Evolutionary conservation across 2,113 vertebrate genomes (phyloP), one percentile per base, ranked within the genome.

Genomic region (Meleagris gallopavo): DNA sequence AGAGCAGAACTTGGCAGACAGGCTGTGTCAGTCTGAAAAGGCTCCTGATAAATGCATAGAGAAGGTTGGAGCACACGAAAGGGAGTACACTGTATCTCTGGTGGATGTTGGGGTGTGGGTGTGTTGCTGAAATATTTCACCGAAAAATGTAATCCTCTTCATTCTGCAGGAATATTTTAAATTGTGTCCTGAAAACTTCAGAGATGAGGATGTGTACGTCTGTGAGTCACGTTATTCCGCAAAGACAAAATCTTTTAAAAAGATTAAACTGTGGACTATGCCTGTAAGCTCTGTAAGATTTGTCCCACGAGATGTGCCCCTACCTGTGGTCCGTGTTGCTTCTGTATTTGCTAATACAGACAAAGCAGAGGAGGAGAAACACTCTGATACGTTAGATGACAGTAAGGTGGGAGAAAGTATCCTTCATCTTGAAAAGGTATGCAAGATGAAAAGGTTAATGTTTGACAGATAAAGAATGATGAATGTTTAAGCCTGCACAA

Each of bases 191-290:
- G 99, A 99, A 88, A 99, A 97, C 95, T 99, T 99, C 94, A 97
- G 98, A 93, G 97, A 98, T 32, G 99, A 99, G 70, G 99, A 99
- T 76, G 99, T 99, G 43, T 99, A 98, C 62, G 99, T 99, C 62
- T 99, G 99, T 9, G 99, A 99, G 96, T 99, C 99, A 4, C 99
- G 99, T 55, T 99, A 99, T 90, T 99, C 99, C 34, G 99, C 99
- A 1, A 99, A 99, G 97, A 98, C 99, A 60, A 99, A 99, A 89
- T 99, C 99, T 86, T 99, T 99, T 95, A 99, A 99, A 95, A 99
- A 99, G 98, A 99, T 99, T 97, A 99, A 99, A 86, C 95, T 99
- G 94, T 99, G 99, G 99, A 98, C 99, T 62, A 99, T 99, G 99
- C 99, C 99, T 17, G 93, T 99, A 83, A 99, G 98, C 96, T 99